Evolutionary conservation across 2,797 vertebrate genomes (phyloP).

Genomic region (Loris lydekkerianus): DNA sequence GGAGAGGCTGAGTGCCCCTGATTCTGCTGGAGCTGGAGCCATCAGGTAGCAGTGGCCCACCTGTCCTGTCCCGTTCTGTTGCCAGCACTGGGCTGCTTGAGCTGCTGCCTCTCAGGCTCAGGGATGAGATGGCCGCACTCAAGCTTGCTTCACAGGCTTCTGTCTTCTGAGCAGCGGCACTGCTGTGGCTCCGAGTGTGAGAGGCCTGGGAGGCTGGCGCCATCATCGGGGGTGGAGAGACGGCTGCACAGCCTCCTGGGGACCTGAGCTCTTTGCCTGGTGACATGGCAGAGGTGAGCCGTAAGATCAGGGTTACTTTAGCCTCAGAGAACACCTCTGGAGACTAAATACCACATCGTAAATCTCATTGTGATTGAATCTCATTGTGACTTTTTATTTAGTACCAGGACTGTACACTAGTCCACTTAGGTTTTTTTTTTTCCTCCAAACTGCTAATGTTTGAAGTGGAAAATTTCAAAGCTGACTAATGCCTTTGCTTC

Average conservation of each 20-base stretch:
- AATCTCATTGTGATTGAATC: not conserved
- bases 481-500: constrained; percentile 36
- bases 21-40: not conserved
- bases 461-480: not conserved
- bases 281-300: not conserved
- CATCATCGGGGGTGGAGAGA: not conserved
- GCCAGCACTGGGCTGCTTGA: not conserved
- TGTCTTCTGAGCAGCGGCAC: not conserved
- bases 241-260: not conserved
- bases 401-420: not conserved
- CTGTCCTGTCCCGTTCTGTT: not conserved
- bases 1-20: not conserved
- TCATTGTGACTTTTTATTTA: not conserved
- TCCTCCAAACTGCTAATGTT: not conserved
- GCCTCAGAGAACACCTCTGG: not conserved
- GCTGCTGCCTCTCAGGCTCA: not conserved
- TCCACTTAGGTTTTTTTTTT: not conserved
- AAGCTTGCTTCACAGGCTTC: not conserved
- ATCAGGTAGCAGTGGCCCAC: accelerated
- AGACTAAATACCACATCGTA: not conserved
- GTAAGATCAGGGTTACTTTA: not conserved
- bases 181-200: accelerated
- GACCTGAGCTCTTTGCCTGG: not conserved
- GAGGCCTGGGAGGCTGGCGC: not conserved
- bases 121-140: not conserved